Evolutionary conservation across 2,113 vertebrate species (phyloP), one percentile per base, ranked within the genome.

Genomic region (Anhinga rufa): DNA sequence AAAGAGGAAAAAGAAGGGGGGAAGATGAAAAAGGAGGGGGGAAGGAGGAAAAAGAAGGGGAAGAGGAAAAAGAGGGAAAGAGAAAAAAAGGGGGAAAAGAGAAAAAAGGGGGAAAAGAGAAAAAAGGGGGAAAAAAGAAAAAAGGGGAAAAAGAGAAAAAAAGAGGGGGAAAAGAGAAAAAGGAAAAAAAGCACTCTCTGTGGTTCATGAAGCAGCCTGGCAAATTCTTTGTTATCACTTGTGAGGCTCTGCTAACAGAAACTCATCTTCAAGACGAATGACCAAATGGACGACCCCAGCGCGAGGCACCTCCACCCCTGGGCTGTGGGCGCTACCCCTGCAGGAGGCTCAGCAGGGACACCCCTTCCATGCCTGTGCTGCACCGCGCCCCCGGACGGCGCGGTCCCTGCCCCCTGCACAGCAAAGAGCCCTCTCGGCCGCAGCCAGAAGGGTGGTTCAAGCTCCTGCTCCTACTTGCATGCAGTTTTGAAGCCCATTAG

Each of bases 371-470:
- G 14, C 31, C 12, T 4, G 10, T 15, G 8, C 32, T 16, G 44
- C 2, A 7, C 70, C n/a, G 3, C 2, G 12, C 15, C 69, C 46
- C 31, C 9, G 55, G 14, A 13, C 3, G 2, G 57, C 19, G 6
- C 34, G 14, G 11, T 8, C 40, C 42, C 65, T 31, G 48, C 57
- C 25, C 42, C 6, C 24, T 2, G 14, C 8, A 3, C 49, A 29
- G 75, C 57, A 29, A 55, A 40, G 19, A 3, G 57, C n/a, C 1
- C 0, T 10, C 60, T 14, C 12, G 0, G 46, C 31, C 20, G 14
- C 20, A 11, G 52, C 25, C 17, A 13, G n/a, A 49, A 60, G 51
- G 24, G 42, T 82, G 44, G 9, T 22, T 40, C 72, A 42, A 22
- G 48, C 32, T 34, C 14, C 2, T 32, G 66, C 70, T 91, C 29